Evolutionary conservation across 2,113 vertebrate genomes (phyloP), one percentile per base, ranked within the genome.

Genomic region (Erythrocercus mccallii): DNA sequence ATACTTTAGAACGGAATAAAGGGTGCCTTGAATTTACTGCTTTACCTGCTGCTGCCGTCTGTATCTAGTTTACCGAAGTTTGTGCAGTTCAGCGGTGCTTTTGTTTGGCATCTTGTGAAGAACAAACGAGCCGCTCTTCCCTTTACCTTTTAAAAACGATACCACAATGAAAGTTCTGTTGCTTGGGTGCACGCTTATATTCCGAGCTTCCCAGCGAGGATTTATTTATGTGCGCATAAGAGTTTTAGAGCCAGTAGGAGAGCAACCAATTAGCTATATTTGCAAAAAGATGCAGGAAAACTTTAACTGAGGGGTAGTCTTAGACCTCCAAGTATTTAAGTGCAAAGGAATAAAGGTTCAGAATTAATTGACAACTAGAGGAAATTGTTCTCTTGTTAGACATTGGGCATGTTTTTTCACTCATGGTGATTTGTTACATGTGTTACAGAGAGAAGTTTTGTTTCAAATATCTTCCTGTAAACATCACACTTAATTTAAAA

Each of bases 21-120:
- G 73, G 40, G 18, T 57, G 65, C 72, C 81, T 88, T 85, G 85
- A 73, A 81, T 93, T 79, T 68, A 47, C 22, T 73, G 51, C 72
- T 92, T 88, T 95, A 94, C 95, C 92, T 96, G 92, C 95, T 88
- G 56, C 84, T 88, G 84, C 48, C 5, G 56, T 50, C 89, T 71
- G 54, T 81, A 47, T 77, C 86, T 97, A 97, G 96, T 96, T 97
- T 86, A 82, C 86, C 38, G 53, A 97, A 98, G 97, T 98, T 98
- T 96, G 88, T 51, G 80, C 40, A 72, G 28, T 92, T 88, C 78
- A 96, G 72, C 66, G 40, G 78, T 86, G 77, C 76, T 95, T 97
- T 96, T 84, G 92, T 91, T 86, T 76, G 80, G 81, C 80, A 95
- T 93, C 73, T 81, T 66, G 74, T 45, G 53, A 90, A 69, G 90